Percentiles rank a stretch among this genome's conserved stretches.
Evolutionary conservation across 2,888 invertebrate species (phyloP).

Genomic region (Meteorus cinctellus): DNA sequence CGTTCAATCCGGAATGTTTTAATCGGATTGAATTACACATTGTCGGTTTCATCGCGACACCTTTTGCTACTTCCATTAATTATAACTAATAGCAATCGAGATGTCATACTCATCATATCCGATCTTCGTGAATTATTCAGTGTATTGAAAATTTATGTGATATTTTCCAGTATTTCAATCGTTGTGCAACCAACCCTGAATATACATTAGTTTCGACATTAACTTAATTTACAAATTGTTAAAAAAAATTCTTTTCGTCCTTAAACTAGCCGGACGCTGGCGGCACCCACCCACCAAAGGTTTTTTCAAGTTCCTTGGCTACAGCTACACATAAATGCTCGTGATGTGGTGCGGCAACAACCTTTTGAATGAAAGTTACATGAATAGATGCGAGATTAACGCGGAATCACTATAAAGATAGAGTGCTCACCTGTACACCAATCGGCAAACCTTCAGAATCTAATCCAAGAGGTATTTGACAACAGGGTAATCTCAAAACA

Average conservation of each 20-base stretch:
- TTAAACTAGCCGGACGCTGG: conserved; percentile 70
- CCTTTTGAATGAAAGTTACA: conserved; percentile 60
- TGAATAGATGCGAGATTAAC: too few relatives aligned
- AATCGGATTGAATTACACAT: neutral
- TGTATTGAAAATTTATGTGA: neutral
- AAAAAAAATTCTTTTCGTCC: neutral
- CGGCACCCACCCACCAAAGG: conserved; percentile 83
- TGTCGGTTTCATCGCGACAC: conserved; percentile 10
- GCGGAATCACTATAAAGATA: conserved; percentile 7
- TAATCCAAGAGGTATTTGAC: conserved; percentile 89
- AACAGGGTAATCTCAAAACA: conserved; percentile 86
- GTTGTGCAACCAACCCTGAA: neutral
- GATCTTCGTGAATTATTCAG: neutral
- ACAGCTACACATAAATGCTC: conserved; percentile 85
- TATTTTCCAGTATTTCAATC: neutral
- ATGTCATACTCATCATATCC: neutral
- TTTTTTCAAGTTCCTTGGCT: conserved; percentile 80
- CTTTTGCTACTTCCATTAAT: neutral
- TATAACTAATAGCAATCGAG: neutral
- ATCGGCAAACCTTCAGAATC: conserved; percentile 82
- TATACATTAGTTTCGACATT: neutral
- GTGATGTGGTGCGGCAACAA: conserved; percentile 81
- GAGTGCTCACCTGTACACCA: conserved; percentile 80
- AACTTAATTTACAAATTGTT: neutral
- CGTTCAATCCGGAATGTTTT: conserved; percentile 16